Evolutionary conservation across 2,888 invertebrate species (phyloP).

Genomic region (Tipula confusa): DNA sequence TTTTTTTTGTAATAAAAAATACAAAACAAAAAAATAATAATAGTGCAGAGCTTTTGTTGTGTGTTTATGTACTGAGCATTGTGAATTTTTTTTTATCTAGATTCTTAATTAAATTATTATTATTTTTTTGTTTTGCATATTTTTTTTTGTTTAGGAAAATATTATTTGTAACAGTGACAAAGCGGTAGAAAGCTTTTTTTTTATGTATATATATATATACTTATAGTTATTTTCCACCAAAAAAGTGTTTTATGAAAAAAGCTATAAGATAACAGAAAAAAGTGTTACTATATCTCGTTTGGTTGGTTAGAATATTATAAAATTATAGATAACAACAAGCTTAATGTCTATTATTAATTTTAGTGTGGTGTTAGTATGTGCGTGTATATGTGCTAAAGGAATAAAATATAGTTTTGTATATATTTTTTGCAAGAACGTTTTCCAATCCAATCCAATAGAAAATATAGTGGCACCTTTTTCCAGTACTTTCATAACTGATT

Average conservation of each 20-base stretch:
- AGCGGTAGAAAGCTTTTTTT: background rate
- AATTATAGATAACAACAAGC: background rate
- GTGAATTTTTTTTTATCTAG: background rate
- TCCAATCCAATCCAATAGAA: background rate
- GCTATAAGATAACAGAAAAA: background rate
- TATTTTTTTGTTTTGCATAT: background rate
- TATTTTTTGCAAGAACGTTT: background rate
- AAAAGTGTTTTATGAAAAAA: background rate
- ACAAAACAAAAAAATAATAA: conserved; percentile 35
- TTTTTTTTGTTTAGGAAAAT: background rate
- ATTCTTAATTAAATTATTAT: conserved; percentile 8
- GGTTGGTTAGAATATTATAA: conserved; percentile 4
- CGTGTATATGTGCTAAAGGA: background rate
- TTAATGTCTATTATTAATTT: background rate
- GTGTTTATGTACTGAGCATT: background rate
- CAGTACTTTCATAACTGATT: background rate
- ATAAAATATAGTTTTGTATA: background rate
- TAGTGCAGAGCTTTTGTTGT: background rate
- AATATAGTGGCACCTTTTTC: background rate
- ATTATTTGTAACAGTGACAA: conserved; percentile 20
- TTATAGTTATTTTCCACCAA: background rate
- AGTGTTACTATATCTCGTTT: conserved; percentile 16
- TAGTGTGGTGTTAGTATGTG: background rate
- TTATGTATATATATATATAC: too few species aligned
- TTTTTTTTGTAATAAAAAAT: conserved; percentile 33